Percentiles rank a stretch among this genome's conserved stretches.
Evolutionary conservation across 2,888 invertebrate genomes (phyloP).

Genomic region (Heteromyza rotundicornis): DNA sequence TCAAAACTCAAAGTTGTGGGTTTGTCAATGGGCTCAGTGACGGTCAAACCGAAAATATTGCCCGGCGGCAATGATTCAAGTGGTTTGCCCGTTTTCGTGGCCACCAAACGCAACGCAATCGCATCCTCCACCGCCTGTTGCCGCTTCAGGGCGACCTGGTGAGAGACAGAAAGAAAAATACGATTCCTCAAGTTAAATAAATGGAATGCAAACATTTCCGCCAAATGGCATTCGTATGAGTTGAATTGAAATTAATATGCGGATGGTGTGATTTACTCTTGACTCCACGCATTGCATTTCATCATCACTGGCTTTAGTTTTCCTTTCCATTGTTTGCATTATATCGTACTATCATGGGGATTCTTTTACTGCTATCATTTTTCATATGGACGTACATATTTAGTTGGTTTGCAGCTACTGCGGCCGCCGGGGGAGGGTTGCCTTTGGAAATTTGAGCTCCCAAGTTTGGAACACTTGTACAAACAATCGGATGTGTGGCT

Average conservation of each 20-base stretch:
- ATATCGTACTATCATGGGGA: constrained; percentile 14
- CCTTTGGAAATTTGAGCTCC: constrained; percentile 38
- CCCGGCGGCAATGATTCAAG: constrained; percentile 83
- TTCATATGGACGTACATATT: neutral
- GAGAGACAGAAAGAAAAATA: constrained; percentile 13
- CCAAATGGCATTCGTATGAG: neutral
- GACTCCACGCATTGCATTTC: constrained; percentile 20
- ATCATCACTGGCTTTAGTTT: constrained; percentile 4
- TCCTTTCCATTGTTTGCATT: constrained; percentile 10
- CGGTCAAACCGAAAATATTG: constrained; percentile 87
- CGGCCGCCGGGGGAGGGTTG: neutral
- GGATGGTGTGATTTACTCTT: constrained; percentile 36
- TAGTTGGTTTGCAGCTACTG: too few relatives aligned
- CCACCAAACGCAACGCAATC: constrained; percentile 88
- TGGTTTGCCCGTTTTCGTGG: constrained; percentile 79
- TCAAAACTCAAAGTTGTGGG: constrained; percentile 31
- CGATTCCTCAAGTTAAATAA: neutral
- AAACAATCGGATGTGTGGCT: constrained; percentile 53
- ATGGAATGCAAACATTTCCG: constrained; percentile 4
- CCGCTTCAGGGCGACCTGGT: constrained; percentile 89
- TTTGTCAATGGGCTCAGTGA: constrained; percentile 75
- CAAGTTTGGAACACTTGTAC: constrained; percentile 45
- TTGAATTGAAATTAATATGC: constrained; percentile 55
- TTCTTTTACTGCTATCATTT: neutral
- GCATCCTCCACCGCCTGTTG: constrained; percentile 98